A percentile compares a stretch with the other conserved stretches of the same genome.
Conservation (phyloP, 2,888 invertebrate species). For the Agapostemon virescens region DNA sequence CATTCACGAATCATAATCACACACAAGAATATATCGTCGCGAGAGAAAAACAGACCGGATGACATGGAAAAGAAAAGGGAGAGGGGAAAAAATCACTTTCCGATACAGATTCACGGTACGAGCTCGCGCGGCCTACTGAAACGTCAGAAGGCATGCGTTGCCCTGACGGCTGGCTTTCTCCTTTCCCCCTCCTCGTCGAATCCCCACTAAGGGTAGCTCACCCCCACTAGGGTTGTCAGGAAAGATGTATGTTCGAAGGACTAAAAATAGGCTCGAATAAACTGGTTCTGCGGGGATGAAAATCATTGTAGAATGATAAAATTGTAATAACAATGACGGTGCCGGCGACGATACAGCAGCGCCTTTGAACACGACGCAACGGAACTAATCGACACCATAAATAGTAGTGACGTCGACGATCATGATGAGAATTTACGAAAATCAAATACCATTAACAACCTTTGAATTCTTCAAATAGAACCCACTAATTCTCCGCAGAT, state of each 20-base stretch:
- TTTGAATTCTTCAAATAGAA: background rate
- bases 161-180: conserved; percentile 46
- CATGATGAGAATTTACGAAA: background rate
- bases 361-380: background rate
- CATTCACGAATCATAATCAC: conserved; percentile 33
- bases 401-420: background rate
- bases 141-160: conserved; percentile 55
- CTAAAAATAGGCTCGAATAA: conserved; percentile 46
- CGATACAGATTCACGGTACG: conserved; percentile 9
- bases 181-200: conserved; percentile 13
- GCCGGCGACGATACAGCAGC: background rate
- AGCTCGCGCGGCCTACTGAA: conserved; percentile 58
- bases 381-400: background rate
- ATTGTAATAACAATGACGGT: conserved; percentile 1
- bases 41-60: conserved; percentile 37
- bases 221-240: conserved; percentile 43
- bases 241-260: conserved; percentile 41
- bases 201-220: conserved; percentile 50
- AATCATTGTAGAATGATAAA: conserved; percentile 32
- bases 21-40: conserved; percentile 34
- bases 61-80: conserved; percentile 20
- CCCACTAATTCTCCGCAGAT: background rate
- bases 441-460: background rate
- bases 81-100: background rate
- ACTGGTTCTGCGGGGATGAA: conserved; percentile 33